Evolutionary conservation across 2,113 vertebrate genomes (phyloP), one percentile per base, ranked within the genome.

Genomic region (Ondatra zibethicus): DNA sequence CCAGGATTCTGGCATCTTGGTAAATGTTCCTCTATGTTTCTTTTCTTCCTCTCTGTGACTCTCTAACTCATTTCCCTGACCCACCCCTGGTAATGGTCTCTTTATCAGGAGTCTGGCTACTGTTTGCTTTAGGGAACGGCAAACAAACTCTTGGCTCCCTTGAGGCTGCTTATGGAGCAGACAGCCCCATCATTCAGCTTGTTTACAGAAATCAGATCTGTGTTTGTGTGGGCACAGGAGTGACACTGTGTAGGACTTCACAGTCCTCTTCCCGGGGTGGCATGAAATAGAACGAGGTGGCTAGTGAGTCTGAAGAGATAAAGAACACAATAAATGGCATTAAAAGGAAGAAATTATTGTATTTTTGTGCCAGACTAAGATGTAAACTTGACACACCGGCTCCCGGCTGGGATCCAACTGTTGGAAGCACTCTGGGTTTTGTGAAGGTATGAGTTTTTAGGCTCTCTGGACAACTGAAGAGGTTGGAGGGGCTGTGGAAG

Each of bases 41-140:
- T 66, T 87, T 95, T 70, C 78, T n/a, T 91, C 82, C 29, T 88
- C 66, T 61, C 25, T 66, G 14, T 91, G 82, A 91, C 58, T 93
- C 80, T 5, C 90, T 39, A 52, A 4, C 33, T 85, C 88, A 73
- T 29, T 92, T 91, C 52, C 68, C 47, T 78, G 63, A 66, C 21
- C 72, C 92, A 91, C 19, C 91, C 91, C 85, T 55, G 76, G 65
- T 42, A 76, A 76, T 17, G 31, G 58, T 82, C 29, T 95, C 85
- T 91, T 97, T 97, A 93, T 96, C 96, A 96, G 86, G 88, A 0
- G 0, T 96, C 95, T 89, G 94, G 96, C 95, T 97, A 96, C 94
- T 96, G 91, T 97, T 95, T 95, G 87, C 78, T 89, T 96, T 92
- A 84, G 84, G 72, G 72, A 92, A 80, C 11, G 12, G 52, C 91